phyloP scores from a whole-genome alignment of 1,140 invertebrate species.

The Melitaea cinxia region DNA sequence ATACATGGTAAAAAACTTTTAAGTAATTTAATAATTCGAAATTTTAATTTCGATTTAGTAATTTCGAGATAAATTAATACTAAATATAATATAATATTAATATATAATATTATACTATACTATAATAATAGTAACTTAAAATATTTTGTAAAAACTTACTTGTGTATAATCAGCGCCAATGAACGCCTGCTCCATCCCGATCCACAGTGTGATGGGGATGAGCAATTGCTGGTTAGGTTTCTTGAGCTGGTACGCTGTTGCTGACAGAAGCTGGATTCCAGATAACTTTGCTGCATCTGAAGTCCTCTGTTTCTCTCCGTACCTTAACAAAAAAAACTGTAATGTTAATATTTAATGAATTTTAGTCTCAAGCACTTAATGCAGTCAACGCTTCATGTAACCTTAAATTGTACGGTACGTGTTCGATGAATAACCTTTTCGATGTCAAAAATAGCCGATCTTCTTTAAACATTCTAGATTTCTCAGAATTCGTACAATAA shows the following conservation, averaged over 20 bases:
- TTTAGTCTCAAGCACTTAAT: not conserved
- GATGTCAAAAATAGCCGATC: not conserved
- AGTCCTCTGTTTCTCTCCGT: conserved; percentile 90
- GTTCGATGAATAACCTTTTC: not conserved
- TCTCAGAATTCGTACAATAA: conserved; percentile 8
- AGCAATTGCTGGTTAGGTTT: conserved; percentile 95
- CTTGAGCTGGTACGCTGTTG: conserved; percentile 95
- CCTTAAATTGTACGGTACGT: conserved; percentile 4
- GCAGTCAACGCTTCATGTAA: not conserved
- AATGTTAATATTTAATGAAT: conserved; percentile 12
- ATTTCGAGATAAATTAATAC: too few relatives aligned
- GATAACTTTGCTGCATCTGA: conserved; percentile 84
- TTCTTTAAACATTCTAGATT: conserved; percentile 4
- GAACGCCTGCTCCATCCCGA: conserved; percentile 98
- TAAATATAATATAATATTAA: too few relatives aligned
- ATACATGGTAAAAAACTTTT: too few relatives aligned
- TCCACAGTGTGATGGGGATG: conserved; percentile 97
- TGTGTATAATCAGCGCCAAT: conserved; percentile 97
- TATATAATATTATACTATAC: too few relatives aligned
- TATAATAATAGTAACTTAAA: too few relatives aligned
- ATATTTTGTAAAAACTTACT: conserved; percentile 80
- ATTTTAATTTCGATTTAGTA: too few relatives aligned
- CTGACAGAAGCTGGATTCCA: conserved; percentile 91
- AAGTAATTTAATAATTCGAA: too few relatives aligned
- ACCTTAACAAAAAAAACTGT: conserved; percentile 62